Base-by-base conservation (phyloP, 2,888 invertebrate species). In the Ethmia dodecea region DNA sequence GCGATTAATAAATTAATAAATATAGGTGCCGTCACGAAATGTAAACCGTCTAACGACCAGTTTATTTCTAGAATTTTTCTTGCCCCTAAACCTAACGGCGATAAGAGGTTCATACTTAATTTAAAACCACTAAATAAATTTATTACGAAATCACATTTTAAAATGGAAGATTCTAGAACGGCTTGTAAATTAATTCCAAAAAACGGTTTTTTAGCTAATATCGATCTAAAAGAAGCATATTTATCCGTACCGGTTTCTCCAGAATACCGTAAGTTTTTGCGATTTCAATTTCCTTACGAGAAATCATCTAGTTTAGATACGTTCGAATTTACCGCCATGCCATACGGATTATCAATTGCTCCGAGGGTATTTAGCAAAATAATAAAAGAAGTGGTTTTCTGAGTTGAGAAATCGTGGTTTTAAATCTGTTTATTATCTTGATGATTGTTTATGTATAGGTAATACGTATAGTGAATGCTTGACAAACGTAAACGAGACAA, bases 161-260 rank as follows among this genome's bases (percentile, higher is more conserved):
- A 34, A 24, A 8, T 34, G 12, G 34, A 34, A 28, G 34, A 34
- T 14, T 11, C 28, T 6, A 13, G 34, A 5, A 34, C 34, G 10
- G 35, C 30, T 1, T 13, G 8, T 3, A 26, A 33, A 27, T 20
- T 33, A 33, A 18, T 33, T 3, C 20, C 27, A 5, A 9, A 6
- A 16, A 18, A 20, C 9, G 16, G 27, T 9, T 33, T 12, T 9
- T 13, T 33, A 20, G 20, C 27, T 6, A 27, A 10, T 1, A 16
- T 34, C 8, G 34, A 34, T 15, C 9, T 34, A 22, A 34, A 28
- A 28, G 34, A 34, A 3, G 34, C 34, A 3, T 28, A 34, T 22
- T 28, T 34, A 9, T 11, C 4, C 2, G 3, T 34, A n/a, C 28
- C 28, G 1, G 14, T 34, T 13, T 6, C n/a, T 6, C 8, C 14